Evolutionary conservation across 1,140 invertebrate genomes (phyloP), one percentile per base, ranked within the genome.

Genomic region (Caenorhabditis tropicalis): DNA sequence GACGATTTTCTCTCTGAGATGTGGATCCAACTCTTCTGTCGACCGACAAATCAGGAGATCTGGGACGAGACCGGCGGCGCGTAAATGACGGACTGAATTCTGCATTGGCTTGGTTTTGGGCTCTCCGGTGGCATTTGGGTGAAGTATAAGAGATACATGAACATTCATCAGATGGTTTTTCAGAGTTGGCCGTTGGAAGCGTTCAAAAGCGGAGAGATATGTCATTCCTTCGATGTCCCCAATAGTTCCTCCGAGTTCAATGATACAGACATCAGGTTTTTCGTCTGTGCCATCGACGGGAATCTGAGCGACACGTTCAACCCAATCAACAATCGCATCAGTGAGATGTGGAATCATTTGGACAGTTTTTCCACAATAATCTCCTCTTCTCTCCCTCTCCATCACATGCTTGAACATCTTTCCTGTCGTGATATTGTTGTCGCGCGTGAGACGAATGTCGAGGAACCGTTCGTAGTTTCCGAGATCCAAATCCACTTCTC

Each of bases 261-360:
- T 92, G 79, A 93, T 93, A 88, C 92, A 93, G 87, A 95, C 94
- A 91, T 95, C 93, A n/a, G 97, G 96, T 83, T 93, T 93, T 36
- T 90, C 82, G 36, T 91, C 88, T 53, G 91, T 89, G 12, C 91
- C 92, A 89, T 93, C 92, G 0, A 99, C 96, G n/a, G 97, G 95
- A 27, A 95, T 94, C 79, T 94, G 93, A 0, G 98, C 95, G 9
- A 99, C 96, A 89, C 94, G 93, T 91, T 96, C 95, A 12, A 99
- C 96, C 97, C 98, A 99, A 92, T 99, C 95, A 93, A 98, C 96
- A 87, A 99, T 98, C 33, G 95, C 95, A 93, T 98, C 96, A 7
- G 98, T 99, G 58, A 99, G 95, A 90, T 99, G 98, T n/a, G 98
- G 98, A 19, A 99, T 96, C 90, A 99, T 97, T 96, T 99, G 97